phyloP scores from a whole-genome alignment of 2,888 invertebrate genomes.

The Auanema sp. region DNA sequence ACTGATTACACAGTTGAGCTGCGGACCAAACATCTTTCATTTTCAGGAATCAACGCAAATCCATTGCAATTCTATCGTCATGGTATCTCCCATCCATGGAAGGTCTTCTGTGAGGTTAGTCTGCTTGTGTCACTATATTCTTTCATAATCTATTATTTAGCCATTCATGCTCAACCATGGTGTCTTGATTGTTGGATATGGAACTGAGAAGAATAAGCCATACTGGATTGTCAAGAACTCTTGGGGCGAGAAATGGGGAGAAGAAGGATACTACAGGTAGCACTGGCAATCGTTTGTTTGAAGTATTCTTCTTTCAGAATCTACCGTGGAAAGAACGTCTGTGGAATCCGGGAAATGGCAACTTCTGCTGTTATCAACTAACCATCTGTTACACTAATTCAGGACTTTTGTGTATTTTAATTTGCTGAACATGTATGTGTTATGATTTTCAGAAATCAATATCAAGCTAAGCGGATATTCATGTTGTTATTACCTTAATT shows the following conservation, averaged over 20 bases:
- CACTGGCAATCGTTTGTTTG: neutral
- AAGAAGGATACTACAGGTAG: constrained; percentile 60
- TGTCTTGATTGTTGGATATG: constrained; percentile 63
- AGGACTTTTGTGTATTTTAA: neutral
- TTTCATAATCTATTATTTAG: constrained; percentile 4
- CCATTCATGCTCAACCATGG: constrained; percentile 60
- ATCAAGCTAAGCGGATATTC: too few relatives aligned
- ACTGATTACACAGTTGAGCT: neutral
- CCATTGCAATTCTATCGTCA: constrained; percentile 64
- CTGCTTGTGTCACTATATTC: too few relatives aligned
- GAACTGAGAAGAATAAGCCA: constrained; percentile 54
- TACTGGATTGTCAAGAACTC: constrained; percentile 64
- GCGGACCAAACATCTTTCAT: neutral
- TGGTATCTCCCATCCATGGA: constrained; percentile 63
- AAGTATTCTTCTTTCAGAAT: constrained; percentile 69
- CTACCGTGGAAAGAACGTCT: constrained; percentile 89
- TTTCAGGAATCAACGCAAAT: constrained; percentile 62
- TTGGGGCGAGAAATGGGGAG: constrained; percentile 62
- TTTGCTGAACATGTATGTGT: neutral
- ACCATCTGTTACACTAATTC: neutral
- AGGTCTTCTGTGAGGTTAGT: constrained; percentile 44
- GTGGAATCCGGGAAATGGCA: constrained; percentile 88
- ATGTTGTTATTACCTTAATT: too few relatives aligned
- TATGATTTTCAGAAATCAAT: neutral
- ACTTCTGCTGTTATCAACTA: constrained; percentile 67